Percentiles rank a stretch among this genome's conserved stretches.
These are phyloP conservation scores for Drosophila nigricruria DNA, from an alignment of 2,888 invertebrate species.

Conservation along the genomic window DNA sequence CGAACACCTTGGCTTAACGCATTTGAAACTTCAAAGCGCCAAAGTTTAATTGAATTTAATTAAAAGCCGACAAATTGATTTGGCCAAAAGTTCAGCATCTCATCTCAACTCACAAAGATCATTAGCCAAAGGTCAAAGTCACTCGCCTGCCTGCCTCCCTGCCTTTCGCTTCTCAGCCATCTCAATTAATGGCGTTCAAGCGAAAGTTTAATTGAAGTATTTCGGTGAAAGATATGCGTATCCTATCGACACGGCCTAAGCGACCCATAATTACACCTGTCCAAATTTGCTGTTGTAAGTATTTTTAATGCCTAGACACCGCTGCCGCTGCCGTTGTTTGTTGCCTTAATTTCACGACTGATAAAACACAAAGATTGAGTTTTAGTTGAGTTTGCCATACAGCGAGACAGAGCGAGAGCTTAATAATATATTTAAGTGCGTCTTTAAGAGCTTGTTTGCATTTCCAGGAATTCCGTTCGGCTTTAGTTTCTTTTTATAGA, in stretches of 20 bases:
- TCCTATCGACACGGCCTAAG: slow-evolving; percentile 29
- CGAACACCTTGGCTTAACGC: slow-evolving; percentile 25
- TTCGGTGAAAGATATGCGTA: slow-evolving; percentile 37
- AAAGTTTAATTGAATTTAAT: slow-evolving; percentile 76
- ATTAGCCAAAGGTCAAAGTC: slow-evolving; percentile 54
- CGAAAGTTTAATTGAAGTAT: slow-evolving; percentile 76
- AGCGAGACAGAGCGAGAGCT: not conserved
- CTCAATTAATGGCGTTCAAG: slow-evolving; percentile 71
- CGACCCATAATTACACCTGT: slow-evolving; percentile 74
- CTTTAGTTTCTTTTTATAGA: slow-evolving; percentile 6
- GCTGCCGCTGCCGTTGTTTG: slow-evolving; percentile 22
- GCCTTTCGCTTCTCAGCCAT: not conserved
- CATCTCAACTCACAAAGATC: slow-evolving; percentile 43
- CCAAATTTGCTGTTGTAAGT: slow-evolving; percentile 55
- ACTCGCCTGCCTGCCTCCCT: not conserved
- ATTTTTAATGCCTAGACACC: slow-evolving; percentile 25
- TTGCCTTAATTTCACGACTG: slow-evolving; percentile 75
- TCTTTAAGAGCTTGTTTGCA: slow-evolving; percentile 17
- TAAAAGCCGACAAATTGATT: slow-evolving; percentile 76
- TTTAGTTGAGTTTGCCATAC: slow-evolving; percentile 9
- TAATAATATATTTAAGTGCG: slow-evolving; percentile 14
- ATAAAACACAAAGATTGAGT: slow-evolving; percentile 70
- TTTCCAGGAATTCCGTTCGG: not conserved
- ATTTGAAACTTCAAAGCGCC: slow-evolving; percentile 45
- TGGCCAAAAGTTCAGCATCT: slow-evolving; percentile 40